These are phyloP conservation scores for Pempheris klunzingeri DNA, from an alignment of 2,797 vertebrate species.

Conservation along the genomic window DNA sequence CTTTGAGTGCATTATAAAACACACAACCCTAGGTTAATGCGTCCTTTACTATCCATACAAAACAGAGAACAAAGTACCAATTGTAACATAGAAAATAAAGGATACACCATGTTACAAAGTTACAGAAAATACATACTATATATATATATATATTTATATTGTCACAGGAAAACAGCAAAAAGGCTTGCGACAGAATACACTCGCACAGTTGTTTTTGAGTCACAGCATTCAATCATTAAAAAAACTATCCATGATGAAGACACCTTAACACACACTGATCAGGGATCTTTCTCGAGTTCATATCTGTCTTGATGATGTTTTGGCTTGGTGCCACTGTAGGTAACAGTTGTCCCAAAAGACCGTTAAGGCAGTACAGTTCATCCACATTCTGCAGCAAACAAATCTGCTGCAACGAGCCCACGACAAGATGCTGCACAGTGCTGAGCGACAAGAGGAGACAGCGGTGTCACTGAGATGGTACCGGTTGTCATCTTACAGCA, in stretches of 20 bases:
- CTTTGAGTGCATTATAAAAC: constrained; percentile 96
- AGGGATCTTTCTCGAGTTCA: constrained; percentile 42
- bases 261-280: constrained; percentile 41
- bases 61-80: constrained; percentile 85
- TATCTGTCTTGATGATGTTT: constrained; percentile 49
- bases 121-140: constrained; percentile 89
- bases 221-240: constrained; percentile 87
- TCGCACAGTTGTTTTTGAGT: constrained; percentile 86
- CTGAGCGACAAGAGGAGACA: constrained; percentile 49
- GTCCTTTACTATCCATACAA: constrained; percentile 89
- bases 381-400: constrained; percentile 45
- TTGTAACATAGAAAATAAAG: constrained; percentile 83
- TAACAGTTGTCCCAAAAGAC: constrained; percentile 49
- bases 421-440: constrained; percentile 42
- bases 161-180: constrained; percentile 88
- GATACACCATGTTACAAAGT: constrained; percentile 91
- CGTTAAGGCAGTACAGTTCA: constrained; percentile 72
- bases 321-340: constrained; percentile 50
- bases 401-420: constrained; percentile 29
- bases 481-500: constrained; percentile 59
- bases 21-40: constrained; percentile 98
- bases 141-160: constrained; percentile 80
- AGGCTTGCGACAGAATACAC: constrained; percentile 87
- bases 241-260: constrained; percentile 63
- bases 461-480: constrained; percentile 58